Evolutionary conservation across 2,888 invertebrate species (phyloP), one percentile per base, ranked within the genome.

Genomic region (Bunonema sp.): DNA sequence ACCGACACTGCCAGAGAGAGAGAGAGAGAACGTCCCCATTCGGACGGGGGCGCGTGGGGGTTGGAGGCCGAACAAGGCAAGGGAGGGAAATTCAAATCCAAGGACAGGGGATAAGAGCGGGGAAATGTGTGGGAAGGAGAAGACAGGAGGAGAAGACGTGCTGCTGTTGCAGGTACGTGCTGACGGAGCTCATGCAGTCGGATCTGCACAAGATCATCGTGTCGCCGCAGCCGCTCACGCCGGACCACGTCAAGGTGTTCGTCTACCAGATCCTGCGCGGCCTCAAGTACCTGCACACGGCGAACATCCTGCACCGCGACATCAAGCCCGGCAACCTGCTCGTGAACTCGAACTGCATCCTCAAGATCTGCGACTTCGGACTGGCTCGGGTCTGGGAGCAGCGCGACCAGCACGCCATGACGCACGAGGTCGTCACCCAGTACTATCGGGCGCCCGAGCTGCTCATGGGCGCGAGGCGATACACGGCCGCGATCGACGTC

Each of bases 161-260:
- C 10, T 32, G 32, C n/a, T n/a, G n/a, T 55, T 45, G 56, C 76
- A 97, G 91, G 77, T 93, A 97, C 78, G 91, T 97, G 71, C 86
- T 97, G 75, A 97, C 93, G 58, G 97, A 97, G 77, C 79, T 99
- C 67, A 82, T 99, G 72, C 93, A 97, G 77, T 91, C 88, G 73
- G 97, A 97, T 79, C 79, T 99, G 67, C 97, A 97, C 78, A 93
- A 93, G 79, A 99, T 97, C 74, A 97, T 99, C 75, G 93, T 97
- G 67, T 93, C 93, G 62, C 89, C 91, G 57, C 97, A 99, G 74
- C 88, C 88, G 69, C 81, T 97, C 61, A 88, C 91, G 67, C 81
- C 89, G 58, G 97, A 97, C 77, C 97, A 97, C 79, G 89, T 97
- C 76, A 97, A 97, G 81, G 91, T 97, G 76, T 97, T 97, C 80